Base-by-base conservation (phyloP, 2,888 invertebrate species). In the Tridacna gigas region DNA sequence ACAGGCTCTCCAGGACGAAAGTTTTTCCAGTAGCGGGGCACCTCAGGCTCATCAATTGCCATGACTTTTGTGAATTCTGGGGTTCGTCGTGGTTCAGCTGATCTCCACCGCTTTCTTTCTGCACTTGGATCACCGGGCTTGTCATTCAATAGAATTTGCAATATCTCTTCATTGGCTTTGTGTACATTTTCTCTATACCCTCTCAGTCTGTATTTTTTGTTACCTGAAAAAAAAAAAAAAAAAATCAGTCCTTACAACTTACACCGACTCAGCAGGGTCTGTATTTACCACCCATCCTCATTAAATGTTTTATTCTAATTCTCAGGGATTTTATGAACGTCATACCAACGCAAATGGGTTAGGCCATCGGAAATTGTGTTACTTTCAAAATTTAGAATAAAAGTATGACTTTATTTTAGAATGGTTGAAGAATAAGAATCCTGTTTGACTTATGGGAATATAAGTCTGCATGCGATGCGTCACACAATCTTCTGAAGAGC, bases 61-160 rank as follows among this genome's bases (percentile, higher is more conserved):
- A 88, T 84, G 25, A 79, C 45, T 63, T 81, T 48, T 12, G 86
- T 48, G 78, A 84, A 88, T 45, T 89, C 88, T 9, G 37, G 0
- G 0, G 88, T 84, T 28, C 82, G 84, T 37, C 86, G 69, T 45
- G 76, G 78, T 12, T 56, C 28, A 61, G 67, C 65, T 18, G 28
- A 22, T 61, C 48, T 65, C 28, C 28, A 26, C 11, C 37, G 66
- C 20, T n/a, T 60, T 47, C 13, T 76, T 26, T 75, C 75, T 28
- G n/a, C 22, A 11, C 5, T 5, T 22, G n/a, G 22, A 37, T 63
- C 22, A 0, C 48, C 63, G 20, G 61, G 66, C 47, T 60, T 74
- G 15, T 67, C 71, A 4, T 83, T 28, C 0, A 82, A 65, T 25
- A 84, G 51, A 15, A 86, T 12, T 20, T 78, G 69, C 51, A 82